Evolutionary conservation across 2,888 invertebrate species (phyloP), one percentile per base, ranked within the genome.

Genomic region (Craniophora ligustri): DNA sequence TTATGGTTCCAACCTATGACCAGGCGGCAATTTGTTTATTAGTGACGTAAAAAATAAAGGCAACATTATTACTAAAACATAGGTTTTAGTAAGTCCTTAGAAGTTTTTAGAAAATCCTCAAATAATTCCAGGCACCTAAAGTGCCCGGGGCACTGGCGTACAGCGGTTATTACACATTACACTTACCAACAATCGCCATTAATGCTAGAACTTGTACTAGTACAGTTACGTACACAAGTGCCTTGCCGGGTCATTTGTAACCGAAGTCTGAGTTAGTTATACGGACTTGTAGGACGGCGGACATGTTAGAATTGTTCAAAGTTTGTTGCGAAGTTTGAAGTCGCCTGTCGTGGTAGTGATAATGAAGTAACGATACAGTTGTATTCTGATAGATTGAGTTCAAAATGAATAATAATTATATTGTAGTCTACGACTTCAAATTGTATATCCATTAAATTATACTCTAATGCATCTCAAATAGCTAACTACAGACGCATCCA

Each of bases 121-220:
- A 53, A 56, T 62, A 61, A 61, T 65, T 53, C 60, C 41, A 10
- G 21, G 16, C 10, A 8, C 14, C 26, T 28, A 16, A 11, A 30
- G 39, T 44, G 47, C 56, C 28, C 31, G 42, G 47, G 65, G 40
- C 47, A 66, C 14, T 60, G 58, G 62, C 41, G 56, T n/a, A 53
- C 42, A 56, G 55, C 67, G 44, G 85, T 86, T 87, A 88, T 88
- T 87, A 82, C 86, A 84, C 85, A 91, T 88, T 87, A 91, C 88
- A 92, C 91, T 92, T 91, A 89, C 60, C 75, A 92, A 92, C 91
- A 87, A 90, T 84, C 74, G 78, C 84, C 81, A 87, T 91, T 89
- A 88, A 79, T 86, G 88, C 86, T 86, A 76, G 79, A 75, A 69
- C 74, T 73, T 72, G 62, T 84, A 86, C 87, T 88, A 79, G 87